Percentiles rank a stretch among this genome's conserved stretches.
These are phyloP conservation scores for Grammomys surdaster DNA, from an alignment of 2,113 vertebrate genomes.

Conservation along the genomic window DNA sequence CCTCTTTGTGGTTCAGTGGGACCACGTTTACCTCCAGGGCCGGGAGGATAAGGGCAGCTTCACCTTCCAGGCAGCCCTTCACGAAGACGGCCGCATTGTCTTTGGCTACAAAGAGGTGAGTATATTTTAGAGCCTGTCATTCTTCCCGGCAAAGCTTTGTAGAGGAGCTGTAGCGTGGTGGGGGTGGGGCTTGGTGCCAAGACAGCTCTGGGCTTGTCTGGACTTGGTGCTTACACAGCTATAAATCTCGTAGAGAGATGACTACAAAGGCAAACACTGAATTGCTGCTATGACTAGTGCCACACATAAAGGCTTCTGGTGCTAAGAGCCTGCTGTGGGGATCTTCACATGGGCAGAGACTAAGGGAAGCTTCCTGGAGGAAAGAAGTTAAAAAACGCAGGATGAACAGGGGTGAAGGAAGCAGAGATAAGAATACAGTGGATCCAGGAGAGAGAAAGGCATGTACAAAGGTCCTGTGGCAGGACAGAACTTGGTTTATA, in stretches of 20 bases:
- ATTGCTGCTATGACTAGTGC: neutral
- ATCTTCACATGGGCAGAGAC: neutral
- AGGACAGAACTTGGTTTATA: neutral
- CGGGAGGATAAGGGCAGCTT: slow-evolving; percentile 92
- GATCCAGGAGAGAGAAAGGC: neutral
- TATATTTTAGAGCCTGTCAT: neutral
- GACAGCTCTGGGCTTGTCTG: no score
- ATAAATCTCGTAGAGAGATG: neutral
- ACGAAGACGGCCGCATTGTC: slow-evolving; percentile 91
- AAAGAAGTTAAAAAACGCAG: neutral
- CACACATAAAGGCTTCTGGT: neutral
- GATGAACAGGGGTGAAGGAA: neutral
- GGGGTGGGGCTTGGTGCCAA: neutral
- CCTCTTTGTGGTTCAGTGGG: slow-evolving; percentile 96
- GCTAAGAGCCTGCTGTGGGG: neutral
- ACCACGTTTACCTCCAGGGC: slow-evolving; percentile 92
- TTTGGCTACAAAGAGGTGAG: slow-evolving; percentile 96
- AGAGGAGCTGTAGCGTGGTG: neutral
- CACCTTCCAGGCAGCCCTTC: slow-evolving; percentile 95
- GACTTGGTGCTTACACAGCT: neutral
- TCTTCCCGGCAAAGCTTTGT: neutral
- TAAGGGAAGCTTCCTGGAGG: neutral
- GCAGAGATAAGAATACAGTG: neutral
- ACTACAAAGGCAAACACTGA: neutral
- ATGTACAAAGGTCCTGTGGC: neutral